Conservation (phyloP, 2,797 vertebrate genomes). For the Sarcoramphus papa region DNA sequence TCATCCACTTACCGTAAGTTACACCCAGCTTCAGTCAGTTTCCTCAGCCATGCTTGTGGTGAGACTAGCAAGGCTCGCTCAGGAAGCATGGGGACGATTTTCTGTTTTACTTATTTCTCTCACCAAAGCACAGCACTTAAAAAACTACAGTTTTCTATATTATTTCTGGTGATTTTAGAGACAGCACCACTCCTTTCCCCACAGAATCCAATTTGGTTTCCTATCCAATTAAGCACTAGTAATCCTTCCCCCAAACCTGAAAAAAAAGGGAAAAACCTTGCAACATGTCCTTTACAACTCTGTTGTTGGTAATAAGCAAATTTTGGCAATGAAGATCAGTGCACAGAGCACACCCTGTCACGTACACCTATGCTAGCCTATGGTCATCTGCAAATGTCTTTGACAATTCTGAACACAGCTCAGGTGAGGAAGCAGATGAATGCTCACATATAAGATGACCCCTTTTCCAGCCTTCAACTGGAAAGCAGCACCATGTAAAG, state of each 20-base stretch:
- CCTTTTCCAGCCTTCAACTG: neutral
- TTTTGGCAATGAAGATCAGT: neutral
- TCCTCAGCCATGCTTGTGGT: neutral
- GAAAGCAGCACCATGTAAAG: neutral
- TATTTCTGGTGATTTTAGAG: neutral
- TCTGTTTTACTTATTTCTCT: neutral
- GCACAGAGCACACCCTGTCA: neutral
- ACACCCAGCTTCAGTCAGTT: neutral
- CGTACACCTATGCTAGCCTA: rapidly evolving
- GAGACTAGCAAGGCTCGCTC: neutral
- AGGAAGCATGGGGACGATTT: neutral
- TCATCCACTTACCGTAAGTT: neutral
- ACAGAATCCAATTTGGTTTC: neutral
- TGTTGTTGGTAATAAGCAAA: neutral
- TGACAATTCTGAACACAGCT: neutral
- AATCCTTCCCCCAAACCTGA: neutral
- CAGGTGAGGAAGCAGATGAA: neutral
- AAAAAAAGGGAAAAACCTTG: neutral
- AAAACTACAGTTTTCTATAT: neutral
- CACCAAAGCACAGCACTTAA: neutral
- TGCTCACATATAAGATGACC: neutral
- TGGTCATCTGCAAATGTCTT: neutral
- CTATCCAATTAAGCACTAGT: neutral
- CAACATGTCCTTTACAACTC: neutral
- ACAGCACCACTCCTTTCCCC: neutral